A percentile compares a stretch with the other conserved stretches of the same genome.
phyloP scores from a whole-genome alignment of 2,888 invertebrate genomes.

The Parnassius smintheus region DNA sequence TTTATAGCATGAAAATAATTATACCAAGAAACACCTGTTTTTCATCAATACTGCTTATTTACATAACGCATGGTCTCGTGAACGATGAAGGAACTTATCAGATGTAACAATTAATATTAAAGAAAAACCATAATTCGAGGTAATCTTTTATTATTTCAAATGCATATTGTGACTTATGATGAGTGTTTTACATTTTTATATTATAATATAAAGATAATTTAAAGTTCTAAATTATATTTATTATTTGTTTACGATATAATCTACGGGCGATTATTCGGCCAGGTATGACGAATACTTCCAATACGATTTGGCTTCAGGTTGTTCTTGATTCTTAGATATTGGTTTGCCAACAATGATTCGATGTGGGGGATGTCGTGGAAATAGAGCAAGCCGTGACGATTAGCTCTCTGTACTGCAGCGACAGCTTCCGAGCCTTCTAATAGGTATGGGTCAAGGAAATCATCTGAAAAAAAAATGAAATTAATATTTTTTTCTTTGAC shows the following conservation, averaged over 20 bases:
- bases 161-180: conserved; percentile 3
- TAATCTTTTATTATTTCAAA: conserved; percentile 8
- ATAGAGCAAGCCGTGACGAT: conserved; percentile 80
- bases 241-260: conserved; percentile 18
- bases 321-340: conserved; percentile 80
- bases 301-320: conserved; percentile 82
- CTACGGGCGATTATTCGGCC: conserved; percentile 79
- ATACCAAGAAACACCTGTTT: no score
- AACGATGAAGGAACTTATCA: no score
- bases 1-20: no score
- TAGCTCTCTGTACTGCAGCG: conserved; percentile 76
- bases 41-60: no score
- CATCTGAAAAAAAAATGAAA: conserved; percentile 20
- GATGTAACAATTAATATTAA: not conserved
- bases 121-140: not conserved
- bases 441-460: conserved; percentile 77
- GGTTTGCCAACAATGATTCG: conserved; percentile 81
- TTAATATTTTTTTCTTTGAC: no score
- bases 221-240: not conserved
- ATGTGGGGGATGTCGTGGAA: conserved; percentile 85
- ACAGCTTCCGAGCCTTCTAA: conserved; percentile 81
- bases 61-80: no score
- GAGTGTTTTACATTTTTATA: conserved; percentile 9
- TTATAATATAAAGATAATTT: conserved; percentile 7
- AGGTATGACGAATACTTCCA: conserved; percentile 82